phyloP scores from a whole-genome alignment of 2,113 vertebrate genomes.

The Actenoides lindsayi region DNA sequence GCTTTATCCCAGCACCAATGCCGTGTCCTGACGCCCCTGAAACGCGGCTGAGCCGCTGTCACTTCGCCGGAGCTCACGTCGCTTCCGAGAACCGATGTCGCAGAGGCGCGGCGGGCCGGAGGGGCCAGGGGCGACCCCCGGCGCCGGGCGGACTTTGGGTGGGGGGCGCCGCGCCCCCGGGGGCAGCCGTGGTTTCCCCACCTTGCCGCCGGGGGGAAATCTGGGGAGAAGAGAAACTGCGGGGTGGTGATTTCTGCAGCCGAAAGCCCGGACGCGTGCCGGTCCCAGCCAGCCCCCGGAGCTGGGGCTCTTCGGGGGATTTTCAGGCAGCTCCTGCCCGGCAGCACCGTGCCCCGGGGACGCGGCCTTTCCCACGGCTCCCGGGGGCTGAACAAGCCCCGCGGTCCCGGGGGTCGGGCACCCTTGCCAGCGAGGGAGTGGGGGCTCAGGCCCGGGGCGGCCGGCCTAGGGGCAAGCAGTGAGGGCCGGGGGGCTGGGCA shows the following conservation, averaged over 20 bases:
- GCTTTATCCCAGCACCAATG: background rate
- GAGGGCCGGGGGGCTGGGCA: background rate
- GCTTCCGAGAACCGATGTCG: background rate
- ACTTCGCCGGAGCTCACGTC: accelerated
- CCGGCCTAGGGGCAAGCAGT: background rate
- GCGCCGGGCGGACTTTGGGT: too few relatives aligned
- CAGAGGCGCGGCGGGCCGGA: background rate
- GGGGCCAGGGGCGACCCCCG: background rate
- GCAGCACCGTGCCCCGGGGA: background rate
- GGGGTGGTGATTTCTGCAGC: background rate
- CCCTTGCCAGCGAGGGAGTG: background rate
- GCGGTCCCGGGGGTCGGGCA: background rate
- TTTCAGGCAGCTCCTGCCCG: constrained; percentile 9
- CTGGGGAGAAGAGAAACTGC: background rate
- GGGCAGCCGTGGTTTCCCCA: background rate
- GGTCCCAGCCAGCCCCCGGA: background rate
- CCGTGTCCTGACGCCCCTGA: background rate
- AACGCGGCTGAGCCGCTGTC: background rate
- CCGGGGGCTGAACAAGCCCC: background rate
- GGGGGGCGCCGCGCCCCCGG: background rate
- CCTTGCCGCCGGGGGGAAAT: too few relatives aligned
- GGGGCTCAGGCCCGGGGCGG: background rate
- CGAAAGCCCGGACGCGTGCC: background rate
- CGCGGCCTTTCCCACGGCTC: background rate
- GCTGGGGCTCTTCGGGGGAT: constrained; percentile 7